Conservation (phyloP, 1,140 invertebrate genomes). For the Ptiloglossa arizonensis region DNA sequence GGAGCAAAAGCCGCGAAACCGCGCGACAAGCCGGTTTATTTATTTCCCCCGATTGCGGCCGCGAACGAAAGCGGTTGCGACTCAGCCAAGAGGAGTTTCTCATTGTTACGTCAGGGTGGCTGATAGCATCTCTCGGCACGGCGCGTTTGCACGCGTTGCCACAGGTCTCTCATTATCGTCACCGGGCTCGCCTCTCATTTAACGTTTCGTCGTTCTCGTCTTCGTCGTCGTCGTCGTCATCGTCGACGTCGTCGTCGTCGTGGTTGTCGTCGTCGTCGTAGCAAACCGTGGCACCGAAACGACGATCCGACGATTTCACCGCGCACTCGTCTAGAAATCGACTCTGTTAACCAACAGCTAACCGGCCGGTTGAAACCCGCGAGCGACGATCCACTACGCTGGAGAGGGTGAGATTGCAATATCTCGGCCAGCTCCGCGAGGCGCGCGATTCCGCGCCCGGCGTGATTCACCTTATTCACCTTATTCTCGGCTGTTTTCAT, state of each 20-base stretch:
- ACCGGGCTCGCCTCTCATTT: constrained; percentile 60
- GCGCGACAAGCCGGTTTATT: constrained; percentile 57
- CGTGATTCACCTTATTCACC: constrained; percentile 35
- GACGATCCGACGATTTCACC: constrained; percentile 59
- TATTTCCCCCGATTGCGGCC: constrained; percentile 67
- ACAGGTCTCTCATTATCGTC: constrained; percentile 74
- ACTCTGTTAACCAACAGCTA: constrained; percentile 41
- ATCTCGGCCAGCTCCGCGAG: constrained; percentile 12
- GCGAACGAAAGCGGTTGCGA: constrained; percentile 78
- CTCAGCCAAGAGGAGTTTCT: constrained; percentile 73
- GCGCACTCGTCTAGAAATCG: constrained; percentile 42
- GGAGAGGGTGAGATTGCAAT: constrained; percentile 37
- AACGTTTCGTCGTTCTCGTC: constrained; percentile 60
- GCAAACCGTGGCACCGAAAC: neutral
- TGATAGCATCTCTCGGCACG: constrained; percentile 73
- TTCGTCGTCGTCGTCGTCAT: constrained; percentile 40
- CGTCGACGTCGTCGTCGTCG: constrained; percentile 55
- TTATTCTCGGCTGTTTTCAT: constrained; percentile 45
- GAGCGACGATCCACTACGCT: too few relatives aligned
- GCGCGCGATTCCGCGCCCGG: constrained; percentile 7
- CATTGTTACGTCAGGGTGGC: constrained; percentile 78
- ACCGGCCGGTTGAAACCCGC: neutral
- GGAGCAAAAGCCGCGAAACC: constrained; percentile 19
- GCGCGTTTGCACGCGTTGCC: constrained; percentile 72
- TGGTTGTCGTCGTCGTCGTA: constrained; percentile 44